phyloP scores from a whole-genome alignment of 2,113 vertebrate genomes.

The Campylorhamphus procurvoides region DNA sequence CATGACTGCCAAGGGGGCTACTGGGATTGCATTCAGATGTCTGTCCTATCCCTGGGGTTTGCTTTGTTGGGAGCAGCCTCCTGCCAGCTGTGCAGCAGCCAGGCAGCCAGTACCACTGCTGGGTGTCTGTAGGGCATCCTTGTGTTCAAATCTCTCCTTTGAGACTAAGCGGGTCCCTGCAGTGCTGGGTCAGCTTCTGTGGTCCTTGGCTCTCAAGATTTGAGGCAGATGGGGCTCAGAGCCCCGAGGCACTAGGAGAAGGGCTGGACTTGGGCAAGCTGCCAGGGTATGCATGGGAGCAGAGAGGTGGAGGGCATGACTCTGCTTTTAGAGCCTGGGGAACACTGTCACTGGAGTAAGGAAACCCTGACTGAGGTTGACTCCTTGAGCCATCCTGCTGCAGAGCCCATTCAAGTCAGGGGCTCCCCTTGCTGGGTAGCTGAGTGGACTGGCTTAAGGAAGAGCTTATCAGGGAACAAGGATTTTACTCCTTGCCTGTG shows the following conservation, averaged over 20 bases:
- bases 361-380: neutral
- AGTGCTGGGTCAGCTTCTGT: neutral
- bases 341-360: neutral
- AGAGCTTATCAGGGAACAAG: neutral
- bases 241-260: neutral
- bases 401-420: neutral
- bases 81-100: neutral
- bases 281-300: neutral
- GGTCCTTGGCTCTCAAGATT: conserved; percentile 31
- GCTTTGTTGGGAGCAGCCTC: neutral
- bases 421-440: neutral
- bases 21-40: neutral
- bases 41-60: neutral
- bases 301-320: neutral
- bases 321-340: neutral
- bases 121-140: neutral
- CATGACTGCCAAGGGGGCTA: accelerated
- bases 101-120: neutral
- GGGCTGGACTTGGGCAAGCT: neutral
- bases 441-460: neutral
- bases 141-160: neutral
- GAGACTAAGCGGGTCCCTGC: neutral
- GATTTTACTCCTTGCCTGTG: neutral
- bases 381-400: neutral
- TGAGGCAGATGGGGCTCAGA: neutral